Evolutionary conservation across 2,888 invertebrate genomes (phyloP), one percentile per base, ranked within the genome.

Genomic region (Andrena trimmerana): DNA sequence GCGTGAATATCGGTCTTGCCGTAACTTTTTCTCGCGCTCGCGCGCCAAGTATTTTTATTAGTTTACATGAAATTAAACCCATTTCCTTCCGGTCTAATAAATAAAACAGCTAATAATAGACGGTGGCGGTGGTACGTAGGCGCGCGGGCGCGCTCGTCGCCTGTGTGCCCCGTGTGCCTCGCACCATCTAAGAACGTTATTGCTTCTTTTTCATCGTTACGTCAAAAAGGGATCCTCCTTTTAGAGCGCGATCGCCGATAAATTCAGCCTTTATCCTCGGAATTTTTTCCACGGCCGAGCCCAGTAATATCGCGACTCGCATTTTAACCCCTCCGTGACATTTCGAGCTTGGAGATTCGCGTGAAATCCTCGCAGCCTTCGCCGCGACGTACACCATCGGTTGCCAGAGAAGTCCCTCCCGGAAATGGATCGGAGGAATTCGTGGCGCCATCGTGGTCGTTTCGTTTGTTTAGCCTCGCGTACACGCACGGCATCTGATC

Each of bases 401-500:
- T 24, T 4, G 57, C 24, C 24, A 27, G 10, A 57, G 13, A 42
- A 42, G 24, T 63, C 24, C 2, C 63, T 36, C 2, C 24, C 31
- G 63, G 63, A 42, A 70, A 29, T 70, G 42, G 70, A 60, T 59
- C 70, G 20, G 2, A 27, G 29, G 48, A 27, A n/a, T 29, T 36
- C 48, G 29, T 66, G 48, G 63, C 48, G 57, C 7, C 27, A 5
- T 42, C 54, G 48, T 48, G 59, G 57, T 54, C 36, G 42, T 75
- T 59, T 67, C 31, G 78, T 84, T 88, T 88, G 88, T 89, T 91
- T 89, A 74, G 84, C 67, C 84, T 86, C 74, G 76, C 68, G 72
- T 82, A 77, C 87, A 85, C 85, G 87, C 86, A 80, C 86, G 79
- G 80, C 73, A 72, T 63, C 54, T 81, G 78, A 86, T 89, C 81